Evolutionary conservation across 2,113 vertebrate genomes (phyloP), one percentile per base, ranked within the genome.

Genomic region (Hystrix cristata): DNA sequence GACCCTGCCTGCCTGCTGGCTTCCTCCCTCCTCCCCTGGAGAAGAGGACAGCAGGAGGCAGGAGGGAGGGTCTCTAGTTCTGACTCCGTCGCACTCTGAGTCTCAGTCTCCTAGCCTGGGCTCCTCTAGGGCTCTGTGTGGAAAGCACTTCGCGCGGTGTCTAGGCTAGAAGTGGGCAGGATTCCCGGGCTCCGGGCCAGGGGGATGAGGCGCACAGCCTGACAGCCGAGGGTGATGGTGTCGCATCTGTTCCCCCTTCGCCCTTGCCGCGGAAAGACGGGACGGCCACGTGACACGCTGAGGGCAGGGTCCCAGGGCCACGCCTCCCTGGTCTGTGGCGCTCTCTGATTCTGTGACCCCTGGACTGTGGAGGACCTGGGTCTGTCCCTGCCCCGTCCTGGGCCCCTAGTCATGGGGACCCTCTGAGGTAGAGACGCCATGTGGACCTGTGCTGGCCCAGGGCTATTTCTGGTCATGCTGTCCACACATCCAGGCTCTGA

Each of bases 381-480:
- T 71, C 81, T 83, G 69, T 62, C 46, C 12, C 64, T 38, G 46
- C n/a, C 86, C 82, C 25, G 5, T 15, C 13, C 71, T 48, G 43
- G 94, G 60, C 57, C 67, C 43, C 74, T 64, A 19, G 19, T 71
- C 3, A 0, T 38, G 60, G 76, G 67, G 64, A 65, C 10, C 31
- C 27, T 25, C 48, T 31, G 15, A 7, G 74, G 81, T 23, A 29
- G 71, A 46, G 85, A 43, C 0, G 4, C 31, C 25, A 7, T 0
- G 27, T 15, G 34, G 86, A 59, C 60, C 80, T 88, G 67, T 95
- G 95, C 90, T 88, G 71, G 89, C 51, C 71, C 87, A 64, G 85
- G 91, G 71, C 81, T 96, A 84, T 91, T 95, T 92, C 86, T 90
- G 92, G 27, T 55, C 38, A 88, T 84, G 59, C 81, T 57, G 43